A percentile compares a stretch with the other conserved stretches of the same genome.
Conservation (phyloP, 2,888 invertebrate genomes). For the Deroplatys truncata region DNA sequence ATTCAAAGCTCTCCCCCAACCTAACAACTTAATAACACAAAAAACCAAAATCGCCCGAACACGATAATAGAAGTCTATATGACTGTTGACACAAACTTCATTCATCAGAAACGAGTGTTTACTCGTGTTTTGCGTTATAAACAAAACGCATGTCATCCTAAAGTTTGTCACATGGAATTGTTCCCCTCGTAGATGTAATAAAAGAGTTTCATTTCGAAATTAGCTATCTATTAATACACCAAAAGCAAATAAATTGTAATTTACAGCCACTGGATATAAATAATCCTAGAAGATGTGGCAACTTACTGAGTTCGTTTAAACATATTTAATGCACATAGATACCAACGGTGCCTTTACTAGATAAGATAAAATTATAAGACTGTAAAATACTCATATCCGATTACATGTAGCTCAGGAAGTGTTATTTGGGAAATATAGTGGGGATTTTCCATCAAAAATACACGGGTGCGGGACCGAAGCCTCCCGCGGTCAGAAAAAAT, state of each 20-base stretch:
- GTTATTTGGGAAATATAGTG: too few species aligned
- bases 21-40: too few species aligned
- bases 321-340: neutral
- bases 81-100: too few species aligned
- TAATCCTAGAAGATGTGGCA: neutral
- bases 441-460: too few species aligned
- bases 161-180: neutral
- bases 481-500: too few species aligned
- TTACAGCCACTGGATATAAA: neutral
- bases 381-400: neutral
- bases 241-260: neutral
- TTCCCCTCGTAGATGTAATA: neutral
- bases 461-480: too few species aligned
- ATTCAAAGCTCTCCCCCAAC: too few species aligned
- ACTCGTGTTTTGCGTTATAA: neutral
- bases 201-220: neutral
- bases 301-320: neutral
- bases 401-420: too few species aligned
- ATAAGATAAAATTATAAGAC: neutral
- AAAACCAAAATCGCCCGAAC: too few species aligned
- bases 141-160: neutral
- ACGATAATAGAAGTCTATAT: too few species aligned
- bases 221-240: neutral
- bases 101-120: too few species aligned
- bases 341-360: neutral